Percentiles rank a stretch among this genome's conserved stretches.
Evolutionary conservation across 2,113 vertebrate genomes (phyloP).

Genomic region (Oostethus manadensis): DNA sequence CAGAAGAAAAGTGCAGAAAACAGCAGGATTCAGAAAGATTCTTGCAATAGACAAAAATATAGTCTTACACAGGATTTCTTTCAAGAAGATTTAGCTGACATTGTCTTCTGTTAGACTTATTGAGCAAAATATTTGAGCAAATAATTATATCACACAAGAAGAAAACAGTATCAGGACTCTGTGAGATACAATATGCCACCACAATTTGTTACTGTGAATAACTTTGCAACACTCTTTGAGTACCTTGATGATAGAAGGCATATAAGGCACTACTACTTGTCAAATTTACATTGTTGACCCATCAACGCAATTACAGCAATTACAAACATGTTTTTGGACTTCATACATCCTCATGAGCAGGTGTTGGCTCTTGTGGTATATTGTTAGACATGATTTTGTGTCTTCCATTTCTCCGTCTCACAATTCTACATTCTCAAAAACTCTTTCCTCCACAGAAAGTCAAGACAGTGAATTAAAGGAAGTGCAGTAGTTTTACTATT

Average conservation of each 20-base stretch:
- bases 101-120: too few relatives aligned
- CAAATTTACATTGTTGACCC: not conserved
- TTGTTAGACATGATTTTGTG: constrained; percentile 13
- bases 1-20: too few relatives aligned
- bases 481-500: constrained; percentile 19
- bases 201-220: not conserved
- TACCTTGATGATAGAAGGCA: too few relatives aligned
- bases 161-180: not conserved
- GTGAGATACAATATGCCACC: not conserved
- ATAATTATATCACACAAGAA: too few relatives aligned
- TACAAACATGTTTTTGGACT: constrained; percentile 3
- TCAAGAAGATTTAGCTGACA: too few relatives aligned
- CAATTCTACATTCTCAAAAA: not conserved
- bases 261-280: not conserved
- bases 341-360: not conserved
- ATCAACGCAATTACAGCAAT: not conserved
- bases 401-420: not conserved
- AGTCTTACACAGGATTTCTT: too few relatives aligned
- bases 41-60: too few relatives aligned
- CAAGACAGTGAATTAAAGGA: not conserved
- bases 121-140: too few relatives aligned
- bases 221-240: not conserved
- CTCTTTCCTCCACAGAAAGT: not conserved
- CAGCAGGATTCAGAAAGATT: too few relatives aligned
- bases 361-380: not conserved